These are phyloP conservation scores for Triops longicaudatus DNA, from an alignment of 1,140 invertebrate genomes.

Conservation along the genomic window DNA sequence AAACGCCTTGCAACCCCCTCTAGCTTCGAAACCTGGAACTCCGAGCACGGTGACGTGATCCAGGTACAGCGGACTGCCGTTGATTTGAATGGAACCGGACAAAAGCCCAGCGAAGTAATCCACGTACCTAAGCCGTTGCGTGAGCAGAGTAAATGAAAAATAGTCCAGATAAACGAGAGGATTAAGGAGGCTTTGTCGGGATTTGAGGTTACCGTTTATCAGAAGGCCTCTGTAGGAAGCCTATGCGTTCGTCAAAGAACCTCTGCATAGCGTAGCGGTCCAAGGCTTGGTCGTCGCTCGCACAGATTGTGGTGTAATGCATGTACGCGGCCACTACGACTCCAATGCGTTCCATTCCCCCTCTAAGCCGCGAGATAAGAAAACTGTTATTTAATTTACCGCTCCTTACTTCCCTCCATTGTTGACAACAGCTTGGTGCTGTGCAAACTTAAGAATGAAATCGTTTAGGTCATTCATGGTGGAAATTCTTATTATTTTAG, in stretches of 20 bases:
- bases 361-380: slow-evolving; percentile 40
- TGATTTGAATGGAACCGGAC: slow-evolving; percentile 75
- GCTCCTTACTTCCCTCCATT: neutral
- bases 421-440: neutral
- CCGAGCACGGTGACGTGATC: slow-evolving; percentile 78
- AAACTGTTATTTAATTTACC: neutral
- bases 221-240: slow-evolving; percentile 69
- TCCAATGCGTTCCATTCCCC: slow-evolving; percentile 66
- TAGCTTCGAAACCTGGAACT: slow-evolving; percentile 62
- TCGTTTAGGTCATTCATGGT: too few relatives aligned
- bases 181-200: neutral
- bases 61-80: slow-evolving; percentile 72
- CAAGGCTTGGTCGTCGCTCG: slow-evolving; percentile 72
- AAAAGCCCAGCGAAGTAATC: slow-evolving; percentile 82
- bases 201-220: slow-evolving; percentile 60
- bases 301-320: slow-evolving; percentile 88
- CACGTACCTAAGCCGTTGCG: slow-evolving; percentile 59
- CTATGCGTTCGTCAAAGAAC: slow-evolving; percentile 79
- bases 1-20: slow-evolving; percentile 66
- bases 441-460: neutral
- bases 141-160: neutral
- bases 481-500: too few relatives aligned
- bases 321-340: slow-evolving; percentile 84
- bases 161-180: neutral
- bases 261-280: slow-evolving; percentile 85